Conservation (phyloP, 2,888 invertebrate genomes). For the Lepetodrilus schrolli region DNA sequence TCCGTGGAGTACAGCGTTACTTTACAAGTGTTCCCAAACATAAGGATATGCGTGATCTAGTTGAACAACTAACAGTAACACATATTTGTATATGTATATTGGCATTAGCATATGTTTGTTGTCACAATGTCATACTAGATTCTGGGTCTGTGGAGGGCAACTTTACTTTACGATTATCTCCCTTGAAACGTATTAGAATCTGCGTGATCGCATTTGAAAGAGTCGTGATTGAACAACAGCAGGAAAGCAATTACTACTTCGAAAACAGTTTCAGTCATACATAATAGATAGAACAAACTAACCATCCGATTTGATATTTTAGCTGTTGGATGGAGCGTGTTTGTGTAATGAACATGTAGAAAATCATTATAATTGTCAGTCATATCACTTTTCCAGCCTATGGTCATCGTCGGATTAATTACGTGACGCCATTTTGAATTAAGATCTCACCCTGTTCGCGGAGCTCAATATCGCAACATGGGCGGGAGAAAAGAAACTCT, state of each 20-base stretch:
- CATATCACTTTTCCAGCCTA: constrained; percentile 10
- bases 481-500: too few relatives aligned
- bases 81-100: too few relatives aligned
- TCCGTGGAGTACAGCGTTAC: too few relatives aligned
- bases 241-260: background rate
- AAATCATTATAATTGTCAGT: background rate
- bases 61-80: too few relatives aligned
- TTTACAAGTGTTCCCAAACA: too few relatives aligned
- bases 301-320: background rate
- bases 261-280: background rate
- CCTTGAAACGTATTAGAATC: too few relatives aligned
- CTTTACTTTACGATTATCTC: too few relatives aligned
- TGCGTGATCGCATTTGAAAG: background rate
- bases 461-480: constrained; percentile 16
- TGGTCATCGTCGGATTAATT: constrained; percentile 20
- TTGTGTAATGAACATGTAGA: background rate
- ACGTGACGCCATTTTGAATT: constrained; percentile 20
- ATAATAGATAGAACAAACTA: constrained; percentile 4
- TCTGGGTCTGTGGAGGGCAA: too few relatives aligned
- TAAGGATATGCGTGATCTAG: too few relatives aligned
- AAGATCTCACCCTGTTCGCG: background rate
- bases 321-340: background rate
- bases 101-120: too few relatives aligned
- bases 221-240: too few relatives aligned
- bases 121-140: too few relatives aligned